Percentiles rank a stretch among this genome's conserved stretches.
Evolutionary conservation across 2,113 vertebrate species (phyloP).

Genomic region (Sarotherodon lohbergeri): DNA sequence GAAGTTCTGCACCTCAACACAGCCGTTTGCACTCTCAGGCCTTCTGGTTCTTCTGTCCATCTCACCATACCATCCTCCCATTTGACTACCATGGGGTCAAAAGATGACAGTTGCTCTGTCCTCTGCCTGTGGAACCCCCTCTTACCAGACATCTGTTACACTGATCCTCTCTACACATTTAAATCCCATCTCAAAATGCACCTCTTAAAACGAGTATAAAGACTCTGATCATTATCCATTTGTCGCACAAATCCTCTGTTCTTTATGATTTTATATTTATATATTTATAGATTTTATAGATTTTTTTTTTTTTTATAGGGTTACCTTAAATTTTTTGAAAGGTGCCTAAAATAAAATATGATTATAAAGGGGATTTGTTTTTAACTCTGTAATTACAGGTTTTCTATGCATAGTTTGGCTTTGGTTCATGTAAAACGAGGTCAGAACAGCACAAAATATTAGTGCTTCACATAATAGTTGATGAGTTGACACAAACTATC

Average conservation of each 20-base stretch:
- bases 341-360: neutral
- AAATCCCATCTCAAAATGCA: neutral
- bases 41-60: neutral
- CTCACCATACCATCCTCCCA: neutral
- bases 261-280: neutral
- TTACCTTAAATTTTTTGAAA: neutral
- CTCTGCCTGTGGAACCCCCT: neutral
- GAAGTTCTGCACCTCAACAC: neutral
- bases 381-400: neutral
- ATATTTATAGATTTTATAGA: neutral
- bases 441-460: neutral
- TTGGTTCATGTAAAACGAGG: neutral
- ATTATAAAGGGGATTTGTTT: neutral
- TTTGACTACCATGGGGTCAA: neutral
- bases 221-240: neutral
- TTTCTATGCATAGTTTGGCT: neutral
- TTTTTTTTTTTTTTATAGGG: neutral
- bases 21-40: neutral
- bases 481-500: neutral
- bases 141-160: neutral
- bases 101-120: neutral
- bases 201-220: rapidly evolving
- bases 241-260: neutral
- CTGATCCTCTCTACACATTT: neutral
- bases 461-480: neutral